Conservation (phyloP, 1,140 invertebrate genomes). For the Platorchestia sp. region DNA sequence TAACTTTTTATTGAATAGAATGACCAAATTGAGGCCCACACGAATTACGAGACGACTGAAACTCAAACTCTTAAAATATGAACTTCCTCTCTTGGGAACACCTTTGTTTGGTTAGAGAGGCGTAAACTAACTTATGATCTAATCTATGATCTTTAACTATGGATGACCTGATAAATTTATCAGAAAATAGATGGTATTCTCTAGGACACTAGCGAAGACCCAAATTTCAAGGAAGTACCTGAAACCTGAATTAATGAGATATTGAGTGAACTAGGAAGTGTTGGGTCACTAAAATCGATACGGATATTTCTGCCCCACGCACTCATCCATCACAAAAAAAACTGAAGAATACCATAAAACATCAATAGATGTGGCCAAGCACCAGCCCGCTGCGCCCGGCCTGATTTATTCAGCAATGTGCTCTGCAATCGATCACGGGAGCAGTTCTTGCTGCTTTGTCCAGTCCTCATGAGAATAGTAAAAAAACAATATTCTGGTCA, state of each 20-base stretch:
- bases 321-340: not conserved
- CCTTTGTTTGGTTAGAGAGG: too few relatives aligned
- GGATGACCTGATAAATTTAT: not conserved
- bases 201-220: not conserved
- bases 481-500: constrained; percentile 10
- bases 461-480: not conserved
- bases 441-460: not conserved
- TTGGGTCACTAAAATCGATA: not conserved
- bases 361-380: not conserved
- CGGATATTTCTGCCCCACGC: not conserved
- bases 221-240: not conserved
- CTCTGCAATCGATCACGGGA: not conserved
- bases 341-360: not conserved
- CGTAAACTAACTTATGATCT: too few relatives aligned
- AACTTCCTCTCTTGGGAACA: too few relatives aligned
- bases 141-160: too few relatives aligned
- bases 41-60: too few relatives aligned
- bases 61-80: too few relatives aligned
- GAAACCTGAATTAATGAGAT: not conserved
- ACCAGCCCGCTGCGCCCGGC: not conserved
- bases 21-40: too few relatives aligned
- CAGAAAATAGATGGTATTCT: not conserved
- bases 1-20: too few relatives aligned
- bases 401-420: not conserved
- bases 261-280: not conserved